phyloP scores from a whole-genome alignment of 1,140 invertebrate genomes.

The Zaprionus africanus region DNA sequence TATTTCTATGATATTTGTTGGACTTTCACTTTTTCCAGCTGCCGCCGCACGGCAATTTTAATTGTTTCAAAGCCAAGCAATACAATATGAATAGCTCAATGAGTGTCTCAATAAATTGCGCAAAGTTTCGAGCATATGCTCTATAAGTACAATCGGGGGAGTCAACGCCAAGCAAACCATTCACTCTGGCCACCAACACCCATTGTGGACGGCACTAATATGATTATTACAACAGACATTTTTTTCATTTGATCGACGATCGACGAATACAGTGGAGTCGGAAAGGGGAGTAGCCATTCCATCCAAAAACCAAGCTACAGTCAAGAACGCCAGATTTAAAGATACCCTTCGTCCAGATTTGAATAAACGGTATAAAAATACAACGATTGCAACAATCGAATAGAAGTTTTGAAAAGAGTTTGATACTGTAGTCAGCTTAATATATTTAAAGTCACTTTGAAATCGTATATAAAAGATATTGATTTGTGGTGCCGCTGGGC shows the following conservation, averaged over 20 bases:
- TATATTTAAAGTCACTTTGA: too few species aligned
- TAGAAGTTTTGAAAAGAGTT: too few species aligned
- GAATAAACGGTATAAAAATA: not conserved
- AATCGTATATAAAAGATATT: too few species aligned
- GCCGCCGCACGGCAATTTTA: constrained; percentile 44
- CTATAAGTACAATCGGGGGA: constrained; percentile 1
- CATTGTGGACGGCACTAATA: constrained; percentile 33
- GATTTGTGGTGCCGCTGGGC: too few species aligned
- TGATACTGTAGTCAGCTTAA: too few species aligned
- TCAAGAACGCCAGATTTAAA: too few species aligned
- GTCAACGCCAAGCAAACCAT: constrained; percentile 10
- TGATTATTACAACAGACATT: constrained; percentile 53
- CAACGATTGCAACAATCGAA: not conserved
- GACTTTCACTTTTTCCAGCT: constrained; percentile 71
- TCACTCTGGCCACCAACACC: constrained; percentile 32
- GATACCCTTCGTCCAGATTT: too few species aligned
- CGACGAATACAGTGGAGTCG: not conserved
- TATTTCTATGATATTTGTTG: constrained; percentile 63
- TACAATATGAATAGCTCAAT: constrained; percentile 19
- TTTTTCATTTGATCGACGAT: constrained; percentile 28
- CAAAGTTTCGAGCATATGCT: constrained; percentile 4
- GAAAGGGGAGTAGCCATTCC: not conserved
- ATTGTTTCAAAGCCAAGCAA: constrained; percentile 40
- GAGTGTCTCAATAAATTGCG: constrained; percentile 31
- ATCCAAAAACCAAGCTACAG: not conserved